Percentiles rank a stretch among this genome's conserved stretches.
phyloP scores from a whole-genome alignment of 2,113 vertebrate genomes.

The Cercocebus atys region DNA sequence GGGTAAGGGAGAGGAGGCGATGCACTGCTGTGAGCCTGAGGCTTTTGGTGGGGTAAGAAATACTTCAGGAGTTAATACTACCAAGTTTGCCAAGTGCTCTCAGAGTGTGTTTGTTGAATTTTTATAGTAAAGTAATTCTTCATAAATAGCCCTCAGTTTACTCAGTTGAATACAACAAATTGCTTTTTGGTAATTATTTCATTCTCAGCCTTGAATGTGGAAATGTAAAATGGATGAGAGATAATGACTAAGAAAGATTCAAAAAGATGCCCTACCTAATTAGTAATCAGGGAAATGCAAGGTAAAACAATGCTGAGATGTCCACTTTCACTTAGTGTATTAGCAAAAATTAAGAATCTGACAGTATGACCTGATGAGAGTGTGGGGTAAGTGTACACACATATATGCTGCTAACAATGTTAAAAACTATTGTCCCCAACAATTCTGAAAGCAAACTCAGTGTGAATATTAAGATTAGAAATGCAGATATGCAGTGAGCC shows the following conservation, averaged over 20 bases:
- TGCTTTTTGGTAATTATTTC: neutral
- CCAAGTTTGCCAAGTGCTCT: neutral
- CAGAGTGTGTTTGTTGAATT: slow-evolving; percentile 20
- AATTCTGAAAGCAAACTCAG: neutral
- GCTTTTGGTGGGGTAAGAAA: neutral
- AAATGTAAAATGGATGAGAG: neutral
- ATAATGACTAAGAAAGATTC: neutral
- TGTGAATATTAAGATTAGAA: neutral
- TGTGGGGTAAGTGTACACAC: neutral
- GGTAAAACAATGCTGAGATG: neutral
- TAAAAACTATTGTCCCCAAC: neutral
- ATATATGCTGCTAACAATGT: neutral
- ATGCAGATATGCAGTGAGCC: neutral
- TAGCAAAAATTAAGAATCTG: neutral
- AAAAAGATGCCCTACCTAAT: neutral
- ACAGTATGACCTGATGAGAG: neutral
- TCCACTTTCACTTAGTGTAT: neutral
- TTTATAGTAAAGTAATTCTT: slow-evolving; percentile 51
- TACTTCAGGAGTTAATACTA: slow-evolving; percentile 7
- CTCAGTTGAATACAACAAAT: neutral
- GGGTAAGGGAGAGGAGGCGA: neutral
- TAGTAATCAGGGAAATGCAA: neutral
- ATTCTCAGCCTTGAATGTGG: neutral
- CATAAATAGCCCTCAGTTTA: neutral
- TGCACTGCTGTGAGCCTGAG: neutral